Evolutionary conservation across 2,113 vertebrate species (phyloP).

Genomic region (Nycticorax nycticorax): DNA sequence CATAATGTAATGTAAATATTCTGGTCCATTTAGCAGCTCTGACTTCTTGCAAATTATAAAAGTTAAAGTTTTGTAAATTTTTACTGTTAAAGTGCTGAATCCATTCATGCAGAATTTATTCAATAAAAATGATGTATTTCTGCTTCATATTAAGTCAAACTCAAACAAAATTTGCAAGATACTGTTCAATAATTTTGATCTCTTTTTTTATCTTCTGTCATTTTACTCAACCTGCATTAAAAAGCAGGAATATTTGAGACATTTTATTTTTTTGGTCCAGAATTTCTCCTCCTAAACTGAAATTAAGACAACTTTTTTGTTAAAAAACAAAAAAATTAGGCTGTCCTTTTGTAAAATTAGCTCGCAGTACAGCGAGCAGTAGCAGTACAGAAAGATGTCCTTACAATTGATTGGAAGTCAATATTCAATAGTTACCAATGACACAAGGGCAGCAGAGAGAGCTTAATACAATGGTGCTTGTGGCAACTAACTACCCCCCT

Average conservation of each 20-base stretch:
- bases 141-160: neutral
- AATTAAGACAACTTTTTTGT: neutral
- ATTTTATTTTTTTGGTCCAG: neutral
- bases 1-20: neutral
- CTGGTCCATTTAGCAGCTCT: neutral
- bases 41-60: neutral
- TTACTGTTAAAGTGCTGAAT: neutral
- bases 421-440: neutral
- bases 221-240: neutral
- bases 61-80: neutral
- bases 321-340: neutral
- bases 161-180: slow-evolving; percentile 14
- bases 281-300: neutral
- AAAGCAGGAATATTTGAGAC: neutral
- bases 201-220: neutral
- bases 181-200: neutral
- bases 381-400: neutral
- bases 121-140: neutral
- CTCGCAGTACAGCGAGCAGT: neutral
- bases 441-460: neutral
- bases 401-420: neutral
- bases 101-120: neutral
- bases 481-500: neutral
- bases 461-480: neutral
- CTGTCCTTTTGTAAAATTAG: neutral